phyloP scores from a whole-genome alignment of 2,113 vertebrate species.

The Tretioscincus oriximinensis region DNA sequence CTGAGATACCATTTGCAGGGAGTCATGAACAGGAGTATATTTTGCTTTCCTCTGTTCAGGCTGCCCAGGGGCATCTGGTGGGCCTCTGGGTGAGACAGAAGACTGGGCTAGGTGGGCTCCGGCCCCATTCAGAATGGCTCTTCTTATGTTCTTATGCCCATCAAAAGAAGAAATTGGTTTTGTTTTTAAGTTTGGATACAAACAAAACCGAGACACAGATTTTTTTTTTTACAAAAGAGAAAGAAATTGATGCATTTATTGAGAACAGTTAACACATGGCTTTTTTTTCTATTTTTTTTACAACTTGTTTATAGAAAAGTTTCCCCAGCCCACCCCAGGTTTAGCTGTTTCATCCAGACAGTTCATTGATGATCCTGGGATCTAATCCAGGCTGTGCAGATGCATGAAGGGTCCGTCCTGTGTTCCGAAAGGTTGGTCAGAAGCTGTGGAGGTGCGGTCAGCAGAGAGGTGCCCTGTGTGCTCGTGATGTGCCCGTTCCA shows the following conservation, averaged over 20 bases:
- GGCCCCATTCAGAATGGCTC: no score
- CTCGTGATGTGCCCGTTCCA: no score
- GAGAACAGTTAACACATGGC: constrained; percentile 72
- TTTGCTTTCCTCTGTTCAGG: no score
- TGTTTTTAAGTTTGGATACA: not conserved
- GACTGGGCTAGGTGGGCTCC: no score
- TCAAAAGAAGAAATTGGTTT: not conserved
- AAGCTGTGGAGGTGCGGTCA: no score
- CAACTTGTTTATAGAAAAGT: constrained; percentile 66
- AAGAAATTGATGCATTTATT: constrained; percentile 69
- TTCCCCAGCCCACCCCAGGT: constrained; percentile 51
- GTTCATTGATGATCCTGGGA: not conserved
- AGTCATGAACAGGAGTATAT: no score
- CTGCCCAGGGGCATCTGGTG: no score
- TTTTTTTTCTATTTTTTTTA: constrained; percentile 55
- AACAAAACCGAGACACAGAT: not conserved
- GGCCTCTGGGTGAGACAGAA: no score
- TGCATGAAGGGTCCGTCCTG: not conserved
- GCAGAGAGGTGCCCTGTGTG: no score
- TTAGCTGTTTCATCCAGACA: constrained; percentile 37
- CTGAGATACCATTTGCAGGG: no score
- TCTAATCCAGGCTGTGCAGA: constrained; percentile 18
- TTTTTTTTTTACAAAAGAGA: constrained; percentile 58
- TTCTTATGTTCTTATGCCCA: no score
- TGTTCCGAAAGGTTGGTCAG: no score